Percentiles rank a stretch among this genome's conserved stretches.
Evolutionary conservation across 2,888 invertebrate species (phyloP).

Genomic region (Chaitophorus viminalis): DNA sequence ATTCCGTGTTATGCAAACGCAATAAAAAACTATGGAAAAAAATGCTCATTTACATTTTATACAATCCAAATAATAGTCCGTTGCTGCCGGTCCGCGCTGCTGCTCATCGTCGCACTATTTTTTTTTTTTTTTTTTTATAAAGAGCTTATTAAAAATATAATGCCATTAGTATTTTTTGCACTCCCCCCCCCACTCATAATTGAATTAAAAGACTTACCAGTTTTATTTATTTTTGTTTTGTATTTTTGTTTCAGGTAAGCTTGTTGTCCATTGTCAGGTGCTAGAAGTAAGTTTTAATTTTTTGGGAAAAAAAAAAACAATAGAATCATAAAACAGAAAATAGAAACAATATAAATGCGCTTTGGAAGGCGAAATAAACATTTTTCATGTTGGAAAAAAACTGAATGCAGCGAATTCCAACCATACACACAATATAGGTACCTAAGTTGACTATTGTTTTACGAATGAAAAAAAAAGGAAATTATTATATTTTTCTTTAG

Average conservation of each 20-base stretch:
- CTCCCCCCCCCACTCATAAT: background rate
- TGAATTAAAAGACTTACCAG: conserved; percentile 45
- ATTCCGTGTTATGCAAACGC: background rate
- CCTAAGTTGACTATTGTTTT: background rate
- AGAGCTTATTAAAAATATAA: conserved; percentile 23
- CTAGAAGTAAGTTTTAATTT: conserved; percentile 50
- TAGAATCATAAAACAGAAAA: background rate
- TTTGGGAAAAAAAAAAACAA: conserved; percentile 13
- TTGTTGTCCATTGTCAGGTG: conserved; percentile 6
- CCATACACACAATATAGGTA: background rate
- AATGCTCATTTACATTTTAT: conserved; percentile 17
- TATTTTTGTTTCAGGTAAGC: conserved; percentile 55
- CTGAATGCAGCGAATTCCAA: background rate
- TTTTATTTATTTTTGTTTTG: conserved; percentile 23
- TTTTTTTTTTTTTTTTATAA: too few species aligned
- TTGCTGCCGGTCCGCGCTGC: too few species aligned
- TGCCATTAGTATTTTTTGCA: background rate
- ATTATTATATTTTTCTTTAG: background rate
- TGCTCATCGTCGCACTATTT: background rate
- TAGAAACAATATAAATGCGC: background rate
- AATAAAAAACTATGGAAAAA: background rate
- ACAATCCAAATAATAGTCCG: background rate
- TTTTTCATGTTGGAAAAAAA: background rate
- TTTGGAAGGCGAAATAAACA: background rate
- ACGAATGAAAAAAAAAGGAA: background rate